Evolutionary conservation across 1,140 invertebrate genomes (phyloP), one percentile per base, ranked within the genome.

Genomic region (Hirudo medicinalis): DNA sequence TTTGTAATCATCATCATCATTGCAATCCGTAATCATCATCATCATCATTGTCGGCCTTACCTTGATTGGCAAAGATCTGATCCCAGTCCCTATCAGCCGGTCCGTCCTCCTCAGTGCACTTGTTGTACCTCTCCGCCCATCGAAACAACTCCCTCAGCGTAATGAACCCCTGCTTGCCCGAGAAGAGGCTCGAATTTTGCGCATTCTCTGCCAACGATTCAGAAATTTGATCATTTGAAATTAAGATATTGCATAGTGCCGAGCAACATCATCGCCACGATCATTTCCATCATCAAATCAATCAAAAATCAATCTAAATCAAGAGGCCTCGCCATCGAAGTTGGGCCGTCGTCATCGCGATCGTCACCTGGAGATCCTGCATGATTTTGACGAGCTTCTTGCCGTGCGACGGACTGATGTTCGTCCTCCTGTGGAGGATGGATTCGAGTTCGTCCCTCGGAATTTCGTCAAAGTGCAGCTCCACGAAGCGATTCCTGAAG

Each of bases 401-500:
- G 73, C 91, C 88, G 80, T 96, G 94, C 0, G 90, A 89, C 4
- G 85, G 81, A 5, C 95, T 90, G 77, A 99, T 88, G 15, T 87
- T 84, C 83, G 94, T 98, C 74, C 93, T 85, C 77, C 91, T 83
- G 78, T 95, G 88, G 19, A 99, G 85, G 80, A 99, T 99, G 19
- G 84, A 87, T 81, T 92, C 88, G 54, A 99, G 81, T 79, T 99
- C 96, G 0, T 81, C 78, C 53, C 88, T 83, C 0, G 96, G 95
- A 78, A 99, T 94, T 78, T 96, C 92, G 79, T 92, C 89, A 81
- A 98, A 99, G 81, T 98, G 94, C 8, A 99, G 83, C 78, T 99
- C 94, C 54, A 99, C 90, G 81, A 99, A 99, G 74, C 97, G 85
- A 82, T 99, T 99, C 76, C 94, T 87, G 77, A 99, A 99, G 0